Percentiles rank a stretch among this genome's conserved stretches.
Conservation (phyloP, 2,113 vertebrate genomes). For the Saguinus imperator region DNA sequence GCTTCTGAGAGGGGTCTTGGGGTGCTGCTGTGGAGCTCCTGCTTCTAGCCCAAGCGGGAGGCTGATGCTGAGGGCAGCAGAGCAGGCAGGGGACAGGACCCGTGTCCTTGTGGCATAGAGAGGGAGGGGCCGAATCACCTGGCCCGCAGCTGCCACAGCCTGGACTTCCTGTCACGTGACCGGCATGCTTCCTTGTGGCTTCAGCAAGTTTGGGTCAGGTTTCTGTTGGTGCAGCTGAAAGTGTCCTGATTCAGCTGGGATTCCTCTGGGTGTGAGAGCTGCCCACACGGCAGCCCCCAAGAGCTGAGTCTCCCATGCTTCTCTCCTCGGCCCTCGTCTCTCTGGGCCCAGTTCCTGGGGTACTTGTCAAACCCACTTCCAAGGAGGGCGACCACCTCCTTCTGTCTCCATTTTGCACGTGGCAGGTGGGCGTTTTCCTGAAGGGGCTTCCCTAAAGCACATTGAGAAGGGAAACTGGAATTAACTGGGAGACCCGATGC, state of each 20-base stretch:
- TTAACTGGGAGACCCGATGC: background rate
- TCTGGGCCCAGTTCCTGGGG: background rate
- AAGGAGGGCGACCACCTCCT: too few relatives aligned
- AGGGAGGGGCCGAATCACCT: background rate
- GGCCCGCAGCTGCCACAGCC: background rate
- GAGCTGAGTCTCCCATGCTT: background rate
- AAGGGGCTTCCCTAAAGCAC: background rate
- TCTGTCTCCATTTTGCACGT: rapidly evolving
- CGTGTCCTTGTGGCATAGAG: background rate
- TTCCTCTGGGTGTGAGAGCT: rapidly evolving
- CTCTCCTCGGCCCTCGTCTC: background rate
- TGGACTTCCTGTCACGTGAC: background rate
- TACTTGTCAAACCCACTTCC: background rate
- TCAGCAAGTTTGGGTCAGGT: rapidly evolving
- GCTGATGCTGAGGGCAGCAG: background rate
- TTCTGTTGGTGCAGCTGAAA: background rate
- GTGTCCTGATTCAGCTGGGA: background rate
- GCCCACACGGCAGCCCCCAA: rapidly evolving
- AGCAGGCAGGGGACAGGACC: background rate
- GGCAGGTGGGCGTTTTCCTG: background rate
- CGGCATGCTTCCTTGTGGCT: too few relatives aligned
- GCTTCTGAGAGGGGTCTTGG: background rate
- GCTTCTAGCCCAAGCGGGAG: background rate
- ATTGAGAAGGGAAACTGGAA: background rate
- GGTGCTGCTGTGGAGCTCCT: background rate